phyloP scores from a whole-genome alignment of 1,140 invertebrate species.

The Procambarus virginalis region DNA sequence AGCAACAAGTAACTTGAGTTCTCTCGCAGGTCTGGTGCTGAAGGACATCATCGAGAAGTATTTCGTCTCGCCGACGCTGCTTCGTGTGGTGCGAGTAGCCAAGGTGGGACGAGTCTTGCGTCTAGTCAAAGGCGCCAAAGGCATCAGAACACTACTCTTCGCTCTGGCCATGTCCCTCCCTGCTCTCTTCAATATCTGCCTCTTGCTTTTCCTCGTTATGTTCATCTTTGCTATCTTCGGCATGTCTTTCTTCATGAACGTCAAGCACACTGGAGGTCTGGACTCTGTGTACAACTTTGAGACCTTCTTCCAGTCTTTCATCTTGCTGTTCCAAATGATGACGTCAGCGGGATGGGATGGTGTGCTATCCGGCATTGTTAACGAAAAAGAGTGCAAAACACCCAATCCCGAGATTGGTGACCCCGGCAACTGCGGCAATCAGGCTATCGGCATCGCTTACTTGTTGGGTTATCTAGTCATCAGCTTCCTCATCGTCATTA shows the following conservation, averaged over 20 bases:
- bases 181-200: conserved; percentile 98
- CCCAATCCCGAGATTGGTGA: conserved; percentile 90
- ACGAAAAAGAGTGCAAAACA: conserved; percentile 92
- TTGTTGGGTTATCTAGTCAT: conserved; percentile 97
- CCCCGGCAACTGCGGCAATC: conserved; percentile 92
- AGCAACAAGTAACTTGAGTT: background rate
- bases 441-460: conserved; percentile 94
- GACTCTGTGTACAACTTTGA: conserved; percentile 99
- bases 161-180: conserved; percentile 98
- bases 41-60: conserved; percentile 98
- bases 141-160: conserved; percentile 96
- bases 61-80: conserved; percentile 96
- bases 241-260: conserved; percentile 99
- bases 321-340: conserved; percentile 98
- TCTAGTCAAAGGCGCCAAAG: conserved; percentile 97
- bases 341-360: conserved; percentile 98
- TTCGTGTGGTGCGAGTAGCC: conserved; percentile 97
- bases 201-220: conserved; percentile 98
- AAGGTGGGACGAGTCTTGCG: conserved; percentile 97
- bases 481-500: conserved; percentile 98
- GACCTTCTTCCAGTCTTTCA: conserved; percentile 98
- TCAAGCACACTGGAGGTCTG: conserved; percentile 90
- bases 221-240: conserved; percentile 99
- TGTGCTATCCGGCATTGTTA: conserved; percentile 95
- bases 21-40: conserved; percentile 87